These are phyloP conservation scores for Sarcoramphus papa DNA, from an alignment of 2,797 vertebrate species.

Conservation along the genomic window DNA sequence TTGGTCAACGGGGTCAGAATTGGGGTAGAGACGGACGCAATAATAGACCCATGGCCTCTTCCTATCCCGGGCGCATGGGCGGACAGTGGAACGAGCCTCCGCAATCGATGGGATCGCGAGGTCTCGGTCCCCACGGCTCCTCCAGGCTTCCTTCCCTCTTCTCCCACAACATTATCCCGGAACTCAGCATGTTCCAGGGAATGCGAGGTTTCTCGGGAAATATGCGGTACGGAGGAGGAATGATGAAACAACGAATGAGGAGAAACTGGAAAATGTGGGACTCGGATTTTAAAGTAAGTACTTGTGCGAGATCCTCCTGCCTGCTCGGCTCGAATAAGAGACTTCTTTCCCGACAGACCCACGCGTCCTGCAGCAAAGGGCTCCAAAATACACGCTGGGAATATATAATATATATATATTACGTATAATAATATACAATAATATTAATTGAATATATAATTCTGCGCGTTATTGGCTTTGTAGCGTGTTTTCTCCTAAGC, in stretches of 20 bases:
- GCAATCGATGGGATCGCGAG: constrained; percentile 80
- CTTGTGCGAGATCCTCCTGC: background rate
- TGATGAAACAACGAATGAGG: constrained; percentile 86
- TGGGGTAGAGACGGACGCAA: constrained; percentile 70
- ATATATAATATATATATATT: too few species aligned
- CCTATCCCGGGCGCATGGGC: constrained; percentile 78
- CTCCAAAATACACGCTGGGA: background rate
- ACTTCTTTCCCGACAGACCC: background rate
- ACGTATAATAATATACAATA: too few species aligned
- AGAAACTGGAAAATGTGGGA: constrained; percentile 81
- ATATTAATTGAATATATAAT: background rate
- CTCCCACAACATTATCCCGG: constrained; percentile 89
- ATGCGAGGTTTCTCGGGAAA: constrained; percentile 83
- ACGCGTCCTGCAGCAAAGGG: background rate
- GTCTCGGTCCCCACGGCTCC: constrained; percentile 67
- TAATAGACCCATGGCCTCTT: constrained; percentile 43
- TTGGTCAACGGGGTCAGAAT: constrained; percentile 78
- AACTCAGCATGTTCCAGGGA: constrained; percentile 85
- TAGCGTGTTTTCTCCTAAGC: background rate
- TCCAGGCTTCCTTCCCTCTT: constrained; percentile 89
- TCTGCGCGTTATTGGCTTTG: background rate
- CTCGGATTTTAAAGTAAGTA: constrained; percentile 81
- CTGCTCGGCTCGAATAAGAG: background rate
- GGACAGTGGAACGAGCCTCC: constrained; percentile 78
- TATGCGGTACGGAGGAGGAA: constrained; percentile 85